These are phyloP conservation scores for Plutella xylostella DNA, from an alignment of 2,888 invertebrate genomes.

Conservation along the genomic window DNA sequence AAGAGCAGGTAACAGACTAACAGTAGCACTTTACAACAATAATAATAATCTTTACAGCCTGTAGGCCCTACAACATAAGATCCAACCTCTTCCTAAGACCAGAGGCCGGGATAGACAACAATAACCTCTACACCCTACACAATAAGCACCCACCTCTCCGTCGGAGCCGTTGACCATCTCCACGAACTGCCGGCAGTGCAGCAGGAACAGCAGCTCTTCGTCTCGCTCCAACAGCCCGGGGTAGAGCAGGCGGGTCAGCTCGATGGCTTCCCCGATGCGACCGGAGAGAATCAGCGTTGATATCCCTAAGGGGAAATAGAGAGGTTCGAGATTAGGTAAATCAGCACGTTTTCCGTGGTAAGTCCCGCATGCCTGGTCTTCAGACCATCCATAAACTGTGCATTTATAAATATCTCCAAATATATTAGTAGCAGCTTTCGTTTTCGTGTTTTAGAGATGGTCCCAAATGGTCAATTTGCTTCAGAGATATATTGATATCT, in stretches of 20 bases:
- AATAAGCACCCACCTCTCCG: constrained; percentile 66
- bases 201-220: constrained; percentile 91
- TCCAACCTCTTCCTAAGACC: too few relatives aligned
- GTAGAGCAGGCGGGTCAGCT: constrained; percentile 87
- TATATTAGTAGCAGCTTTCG: too few relatives aligned
- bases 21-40: too few relatives aligned
- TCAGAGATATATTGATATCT: too few relatives aligned
- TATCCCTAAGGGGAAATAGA: constrained; percentile 80
- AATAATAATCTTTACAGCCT: too few relatives aligned
- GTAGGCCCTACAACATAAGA: too few relatives aligned
- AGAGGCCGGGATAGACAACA: too few relatives aligned
- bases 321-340: background rate
- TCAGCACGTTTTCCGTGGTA: background rate
- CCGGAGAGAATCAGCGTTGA: constrained; percentile 92
- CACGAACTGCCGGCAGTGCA: constrained; percentile 98
- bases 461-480: too few relatives aligned
- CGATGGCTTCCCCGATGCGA: constrained; percentile 95
- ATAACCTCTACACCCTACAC: too few relatives aligned
- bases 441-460: too few relatives aligned
- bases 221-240: constrained; percentile 94
- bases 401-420: background rate
- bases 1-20: too few relatives aligned
- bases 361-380: background rate
- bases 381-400: background rate
- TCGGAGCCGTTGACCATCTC: constrained; percentile 97